Percentiles rank a stretch among this genome's conserved stretches.
Evolutionary conservation across 2,113 vertebrate species (phyloP).

Genomic region (Tupaia tana): DNA sequence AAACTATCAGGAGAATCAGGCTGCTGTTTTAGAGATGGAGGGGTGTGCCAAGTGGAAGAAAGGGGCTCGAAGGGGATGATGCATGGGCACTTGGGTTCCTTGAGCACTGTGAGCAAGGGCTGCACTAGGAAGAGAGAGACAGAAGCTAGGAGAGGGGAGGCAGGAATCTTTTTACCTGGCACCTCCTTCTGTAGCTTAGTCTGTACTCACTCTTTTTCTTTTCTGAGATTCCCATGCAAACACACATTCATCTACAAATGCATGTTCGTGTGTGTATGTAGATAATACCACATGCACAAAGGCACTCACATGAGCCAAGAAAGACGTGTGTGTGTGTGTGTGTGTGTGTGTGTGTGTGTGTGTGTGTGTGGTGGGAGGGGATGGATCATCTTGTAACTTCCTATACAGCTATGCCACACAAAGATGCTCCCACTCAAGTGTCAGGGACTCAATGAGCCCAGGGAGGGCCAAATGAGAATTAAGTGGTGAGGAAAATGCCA

Average conservation of each 20-base stretch:
- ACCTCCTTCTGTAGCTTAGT: not conserved
- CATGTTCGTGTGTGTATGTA: not conserved
- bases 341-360: too few relatives aligned
- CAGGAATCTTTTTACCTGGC: not conserved
- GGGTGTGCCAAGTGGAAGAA: not conserved
- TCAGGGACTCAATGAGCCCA: not conserved
- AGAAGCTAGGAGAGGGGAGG: not conserved
- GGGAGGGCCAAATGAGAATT: not conserved
- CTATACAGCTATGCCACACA: not conserved
- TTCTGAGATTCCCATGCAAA: not conserved
- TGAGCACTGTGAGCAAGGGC: not conserved
- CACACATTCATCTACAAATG: not conserved
- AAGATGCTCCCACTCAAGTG: not conserved
- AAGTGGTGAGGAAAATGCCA: not conserved
- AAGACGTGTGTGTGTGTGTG: not conserved
- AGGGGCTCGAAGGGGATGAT: not conserved
- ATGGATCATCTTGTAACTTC: not conserved
- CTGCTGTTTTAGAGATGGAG: not conserved
- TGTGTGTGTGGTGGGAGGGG: too few relatives aligned
- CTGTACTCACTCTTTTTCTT: not conserved
- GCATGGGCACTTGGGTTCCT: not conserved
- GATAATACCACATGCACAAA: not conserved
- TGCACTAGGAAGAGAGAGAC: not conserved
- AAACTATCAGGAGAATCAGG: not conserved
- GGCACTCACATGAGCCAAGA: not conserved